These are phyloP conservation scores for human DNA, from an alignment of 2,113 vertebrate species.

Conservation along the genomic window DNA sequence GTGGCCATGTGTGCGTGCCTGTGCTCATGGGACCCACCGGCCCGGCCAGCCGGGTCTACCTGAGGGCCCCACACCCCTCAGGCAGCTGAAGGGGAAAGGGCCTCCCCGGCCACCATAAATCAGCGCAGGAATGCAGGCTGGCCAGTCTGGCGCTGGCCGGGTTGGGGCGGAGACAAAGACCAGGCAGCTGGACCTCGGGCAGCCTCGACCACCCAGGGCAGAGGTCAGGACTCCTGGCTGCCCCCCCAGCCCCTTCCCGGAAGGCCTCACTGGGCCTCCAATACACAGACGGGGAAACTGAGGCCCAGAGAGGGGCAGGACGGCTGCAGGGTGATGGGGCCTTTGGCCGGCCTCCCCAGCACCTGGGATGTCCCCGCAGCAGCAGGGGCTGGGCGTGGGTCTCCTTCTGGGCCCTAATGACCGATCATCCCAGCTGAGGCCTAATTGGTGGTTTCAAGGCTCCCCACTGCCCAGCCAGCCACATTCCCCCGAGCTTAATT, in stretches of 20 bases:
- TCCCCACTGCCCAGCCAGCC: background rate
- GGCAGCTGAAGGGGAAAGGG: conserved; percentile 14
- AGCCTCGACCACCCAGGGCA: background rate
- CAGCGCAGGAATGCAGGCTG: conserved; percentile 68
- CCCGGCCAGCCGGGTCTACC: background rate
- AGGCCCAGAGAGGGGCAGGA: background rate
- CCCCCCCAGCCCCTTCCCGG: background rate
- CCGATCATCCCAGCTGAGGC: background rate
- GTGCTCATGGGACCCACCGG: background rate
- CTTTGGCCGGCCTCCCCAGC: background rate
- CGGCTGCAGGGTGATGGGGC: background rate
- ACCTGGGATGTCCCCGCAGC: rapidly evolving
- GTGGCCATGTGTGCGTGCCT: background rate
- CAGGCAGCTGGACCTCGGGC: background rate
- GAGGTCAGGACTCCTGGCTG: background rate
- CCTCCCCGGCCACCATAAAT: conserved; percentile 55
- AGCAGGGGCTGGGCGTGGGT: background rate
- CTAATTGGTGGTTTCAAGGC: conserved; percentile 65
- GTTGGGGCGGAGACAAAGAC: conserved; percentile 32
- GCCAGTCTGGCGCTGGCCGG: conserved; percentile 41
- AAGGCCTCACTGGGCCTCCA: background rate
- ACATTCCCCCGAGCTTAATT: conserved; percentile 7
- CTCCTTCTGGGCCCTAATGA: background rate
- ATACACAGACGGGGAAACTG: background rate
- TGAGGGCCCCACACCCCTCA: background rate